A percentile compares a stretch with the other conserved stretches of the same genome.
These are phyloP conservation scores for Conistra vaccinii DNA, from an alignment of 2,888 invertebrate species.

Conservation along the genomic window DNA sequence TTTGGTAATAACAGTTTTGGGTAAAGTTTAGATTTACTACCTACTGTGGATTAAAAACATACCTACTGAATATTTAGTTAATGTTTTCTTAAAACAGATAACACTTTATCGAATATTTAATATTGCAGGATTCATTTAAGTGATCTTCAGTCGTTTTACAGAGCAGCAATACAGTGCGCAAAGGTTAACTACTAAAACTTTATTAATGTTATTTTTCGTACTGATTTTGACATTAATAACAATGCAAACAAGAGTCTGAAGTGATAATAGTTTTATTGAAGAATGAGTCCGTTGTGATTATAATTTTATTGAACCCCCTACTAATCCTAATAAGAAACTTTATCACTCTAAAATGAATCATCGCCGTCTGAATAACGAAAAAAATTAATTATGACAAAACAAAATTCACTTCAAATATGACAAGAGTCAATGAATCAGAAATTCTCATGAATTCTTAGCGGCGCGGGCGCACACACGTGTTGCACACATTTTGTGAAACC, in stretches of 20 bases:
- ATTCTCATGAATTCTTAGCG: conserved; percentile 85
- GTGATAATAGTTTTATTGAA: neutral
- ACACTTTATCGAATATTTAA: neutral
- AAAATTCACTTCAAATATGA: conserved; percentile 71
- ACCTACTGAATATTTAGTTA: no score
- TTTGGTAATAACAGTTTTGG: neutral
- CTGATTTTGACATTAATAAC: neutral
- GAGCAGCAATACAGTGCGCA: neutral
- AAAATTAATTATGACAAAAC: conserved; percentile 67
- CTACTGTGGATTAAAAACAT: neutral
- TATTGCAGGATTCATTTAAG: neutral
- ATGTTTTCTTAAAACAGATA: neutral
- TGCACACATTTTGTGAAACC: conserved; percentile 83
- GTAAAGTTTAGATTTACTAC: neutral
- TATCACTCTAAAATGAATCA: conserved; percentile 56
- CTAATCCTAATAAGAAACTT: neutral
- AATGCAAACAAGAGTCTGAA: neutral
- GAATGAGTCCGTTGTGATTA: neutral
- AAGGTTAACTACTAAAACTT: neutral
- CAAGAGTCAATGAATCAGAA: conserved; percentile 86
- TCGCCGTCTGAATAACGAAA: conserved; percentile 52
- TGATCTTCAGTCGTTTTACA: neutral
- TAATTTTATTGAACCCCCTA: neutral
- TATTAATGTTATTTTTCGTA: neutral
- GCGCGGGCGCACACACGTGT: conserved; percentile 82